Evolutionary conservation across 2,888 invertebrate genomes (phyloP).

Genomic region (Carabus problematicus): DNA sequence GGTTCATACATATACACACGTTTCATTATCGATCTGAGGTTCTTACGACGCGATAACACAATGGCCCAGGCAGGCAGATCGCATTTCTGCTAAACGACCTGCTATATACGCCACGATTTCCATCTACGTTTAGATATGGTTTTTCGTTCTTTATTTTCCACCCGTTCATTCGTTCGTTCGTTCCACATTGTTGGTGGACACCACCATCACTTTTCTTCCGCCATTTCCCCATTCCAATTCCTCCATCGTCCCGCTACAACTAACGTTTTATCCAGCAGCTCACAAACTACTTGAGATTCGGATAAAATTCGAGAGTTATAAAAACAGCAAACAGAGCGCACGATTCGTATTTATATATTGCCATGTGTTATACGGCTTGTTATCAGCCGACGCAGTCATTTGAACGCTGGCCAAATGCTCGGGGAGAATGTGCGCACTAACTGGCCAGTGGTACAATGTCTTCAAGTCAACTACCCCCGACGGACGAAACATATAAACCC

Average conservation of each 20-base stretch:
- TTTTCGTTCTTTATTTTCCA: conserved; percentile 39
- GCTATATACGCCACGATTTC: conserved; percentile 38
- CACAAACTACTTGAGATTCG: conserved; percentile 47
- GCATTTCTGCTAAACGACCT: conserved; percentile 42
- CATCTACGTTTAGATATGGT: conserved; percentile 35
- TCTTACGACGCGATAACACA: conserved; percentile 38
- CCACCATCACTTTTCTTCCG: conserved; percentile 4
- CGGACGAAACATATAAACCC: no score
- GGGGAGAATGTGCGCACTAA: conserved; percentile 19
- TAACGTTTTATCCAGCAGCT: conserved; percentile 42
- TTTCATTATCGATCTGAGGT: conserved; percentile 28
- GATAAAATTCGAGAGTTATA: conserved; percentile 51
- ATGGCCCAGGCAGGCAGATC: conserved; percentile 37
- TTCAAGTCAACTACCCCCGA: no score
- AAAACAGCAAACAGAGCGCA: conserved; percentile 47
- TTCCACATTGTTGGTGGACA: neutral
- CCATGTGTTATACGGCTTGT: conserved; percentile 43
- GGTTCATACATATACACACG: conserved; percentile 26
- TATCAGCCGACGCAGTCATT: conserved; percentile 50
- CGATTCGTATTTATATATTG: conserved; percentile 47
- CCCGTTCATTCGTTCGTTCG: conserved; percentile 7
- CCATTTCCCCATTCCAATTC: conserved; percentile 7
- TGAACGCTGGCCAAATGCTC: conserved; percentile 52
- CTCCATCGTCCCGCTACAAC: neutral
- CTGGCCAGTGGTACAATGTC: neutral